Evolutionary conservation across 2,113 vertebrate species (phyloP).

Genomic region (Bombycilla garrulus): DNA sequence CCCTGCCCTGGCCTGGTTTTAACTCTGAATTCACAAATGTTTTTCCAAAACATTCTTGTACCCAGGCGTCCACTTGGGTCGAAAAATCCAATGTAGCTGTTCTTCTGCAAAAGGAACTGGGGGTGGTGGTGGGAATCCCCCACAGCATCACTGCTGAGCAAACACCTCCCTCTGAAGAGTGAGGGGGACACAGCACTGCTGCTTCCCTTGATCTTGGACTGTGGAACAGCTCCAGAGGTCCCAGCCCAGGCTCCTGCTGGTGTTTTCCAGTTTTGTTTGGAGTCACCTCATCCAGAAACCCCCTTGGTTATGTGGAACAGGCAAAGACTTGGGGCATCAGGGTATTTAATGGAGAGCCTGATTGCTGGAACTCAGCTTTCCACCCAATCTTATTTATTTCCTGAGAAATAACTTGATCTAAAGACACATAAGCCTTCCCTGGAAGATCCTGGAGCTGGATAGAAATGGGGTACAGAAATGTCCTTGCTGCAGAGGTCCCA

Average conservation of each 20-base stretch:
- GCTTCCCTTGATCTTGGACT: not conserved
- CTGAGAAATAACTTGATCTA: not conserved
- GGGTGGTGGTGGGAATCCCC: no score
- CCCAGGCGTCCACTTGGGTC: rapidly evolving
- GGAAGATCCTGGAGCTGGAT: not conserved
- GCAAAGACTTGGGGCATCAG: not conserved
- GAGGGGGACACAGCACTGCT: not conserved
- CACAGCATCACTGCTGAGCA: no score
- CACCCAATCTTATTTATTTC: not conserved
- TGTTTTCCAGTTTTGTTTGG: not conserved
- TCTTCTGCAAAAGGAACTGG: not conserved
- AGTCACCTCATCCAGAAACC: not conserved
- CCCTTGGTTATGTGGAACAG: no score
- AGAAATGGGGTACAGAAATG: not conserved
- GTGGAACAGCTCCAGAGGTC: not conserved
- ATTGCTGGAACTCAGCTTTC: not conserved
- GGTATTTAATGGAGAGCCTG: not conserved
- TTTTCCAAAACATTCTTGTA: not conserved
- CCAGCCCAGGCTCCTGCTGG: not conserved
- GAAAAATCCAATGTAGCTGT: not conserved
- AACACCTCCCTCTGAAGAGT: not conserved
- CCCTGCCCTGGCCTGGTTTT: not conserved
- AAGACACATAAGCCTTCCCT: not conserved
- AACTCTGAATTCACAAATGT: not conserved
- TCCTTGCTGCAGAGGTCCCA: not conserved